Conservation (phyloP, 2,888 invertebrate species). For the Cheilosia vulpina region DNA sequence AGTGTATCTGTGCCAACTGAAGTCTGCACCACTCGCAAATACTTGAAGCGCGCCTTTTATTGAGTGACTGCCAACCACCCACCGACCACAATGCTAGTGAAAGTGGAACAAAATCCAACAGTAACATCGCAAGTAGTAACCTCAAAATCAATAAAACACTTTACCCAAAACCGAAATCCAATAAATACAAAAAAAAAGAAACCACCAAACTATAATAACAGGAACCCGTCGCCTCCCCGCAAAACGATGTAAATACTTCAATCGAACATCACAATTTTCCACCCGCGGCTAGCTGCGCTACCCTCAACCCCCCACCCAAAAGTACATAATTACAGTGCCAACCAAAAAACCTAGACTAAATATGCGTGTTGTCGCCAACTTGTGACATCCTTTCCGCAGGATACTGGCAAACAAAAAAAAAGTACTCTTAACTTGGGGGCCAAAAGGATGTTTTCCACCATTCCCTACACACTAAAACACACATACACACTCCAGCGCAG, state of each 20-base stretch:
- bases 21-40: background rate
- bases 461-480: constrained; percentile 44
- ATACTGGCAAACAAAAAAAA: constrained; percentile 58
- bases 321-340: constrained; percentile 72
- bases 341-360: constrained; percentile 73
- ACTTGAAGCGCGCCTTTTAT: constrained; percentile 8
- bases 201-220: constrained; percentile 50
- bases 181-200: constrained; percentile 33
- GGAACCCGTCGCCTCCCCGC: background rate
- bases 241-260: constrained; percentile 68
- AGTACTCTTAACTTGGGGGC: constrained; percentile 58
- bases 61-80: constrained; percentile 1
- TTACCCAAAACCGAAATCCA: constrained; percentile 43
- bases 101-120: constrained; percentile 40
- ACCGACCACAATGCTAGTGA: constrained; percentile 3
- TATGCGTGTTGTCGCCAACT: constrained; percentile 74
- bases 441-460: constrained; percentile 69
- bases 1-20: constrained; percentile 6
- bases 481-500: constrained; percentile 28
- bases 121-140: constrained; percentile 42
- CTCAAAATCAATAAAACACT: constrained; percentile 70
- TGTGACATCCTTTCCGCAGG: constrained; percentile 75
- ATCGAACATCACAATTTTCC: constrained; percentile 37
- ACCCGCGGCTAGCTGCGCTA: constrained; percentile 21
- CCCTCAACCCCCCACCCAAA: constrained; percentile 4